phyloP scores from a whole-genome alignment of 1,140 invertebrate species.

The Drosophila paulistorum region DNA sequence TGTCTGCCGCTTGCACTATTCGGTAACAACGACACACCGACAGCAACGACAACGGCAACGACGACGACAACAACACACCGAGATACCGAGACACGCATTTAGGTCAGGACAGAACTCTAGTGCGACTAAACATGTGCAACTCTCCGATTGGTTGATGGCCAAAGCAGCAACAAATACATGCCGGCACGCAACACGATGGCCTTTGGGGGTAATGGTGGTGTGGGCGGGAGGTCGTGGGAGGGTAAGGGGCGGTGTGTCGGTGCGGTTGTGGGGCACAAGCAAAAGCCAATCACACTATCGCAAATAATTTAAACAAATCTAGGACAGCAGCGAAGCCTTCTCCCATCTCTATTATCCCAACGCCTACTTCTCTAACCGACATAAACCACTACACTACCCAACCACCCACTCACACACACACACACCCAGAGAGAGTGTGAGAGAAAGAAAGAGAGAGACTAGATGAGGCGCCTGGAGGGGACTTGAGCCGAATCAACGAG shows the following conservation, averaged over 20 bases:
- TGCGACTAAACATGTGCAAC: conserved; percentile 79
- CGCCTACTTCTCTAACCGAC: neutral
- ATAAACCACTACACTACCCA: neutral
- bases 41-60: neutral
- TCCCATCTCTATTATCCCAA: no score
- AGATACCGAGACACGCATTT: conserved; percentile 59
- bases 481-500: conserved; percentile 26
- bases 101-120: conserved; percentile 58
- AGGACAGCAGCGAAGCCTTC: conserved; percentile 54
- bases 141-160: conserved; percentile 70
- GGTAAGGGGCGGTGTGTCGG: neutral
- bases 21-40: conserved; percentile 49
- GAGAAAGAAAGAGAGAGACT: neutral
- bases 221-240: neutral
- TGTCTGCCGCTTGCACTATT: conserved; percentile 58
- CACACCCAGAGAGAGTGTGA: neutral
- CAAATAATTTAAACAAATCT: conserved; percentile 83
- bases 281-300: conserved; percentile 83
- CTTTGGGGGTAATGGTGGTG: neutral
- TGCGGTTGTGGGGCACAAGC: conserved; percentile 32
- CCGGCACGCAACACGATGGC: neutral
- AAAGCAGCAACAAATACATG: conserved; percentile 41
- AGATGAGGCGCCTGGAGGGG: conserved; percentile 7
- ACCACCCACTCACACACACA: conserved; percentile 26
- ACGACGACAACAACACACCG: conserved; percentile 19